Evolutionary conservation across 1,140 invertebrate species (phyloP).

Genomic region (Drosophila fuyamai): DNA sequence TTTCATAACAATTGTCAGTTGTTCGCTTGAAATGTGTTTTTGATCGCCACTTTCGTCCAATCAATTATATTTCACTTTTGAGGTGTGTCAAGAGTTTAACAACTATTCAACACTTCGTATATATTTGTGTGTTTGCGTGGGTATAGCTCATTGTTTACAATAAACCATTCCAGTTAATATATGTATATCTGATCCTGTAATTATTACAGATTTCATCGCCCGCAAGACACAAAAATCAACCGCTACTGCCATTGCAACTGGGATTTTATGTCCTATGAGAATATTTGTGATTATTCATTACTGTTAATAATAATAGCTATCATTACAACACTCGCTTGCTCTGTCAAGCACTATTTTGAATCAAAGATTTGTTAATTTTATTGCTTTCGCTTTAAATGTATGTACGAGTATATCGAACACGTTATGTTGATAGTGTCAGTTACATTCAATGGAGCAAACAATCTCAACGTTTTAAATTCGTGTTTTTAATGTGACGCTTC

Average conservation of each 20-base stretch:
- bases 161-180: slow-evolving; percentile 44
- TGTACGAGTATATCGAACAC: slow-evolving; percentile 39
- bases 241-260: slow-evolving; percentile 16
- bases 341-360: slow-evolving; percentile 18
- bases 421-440: slow-evolving; percentile 8
- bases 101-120: slow-evolving; percentile 81
- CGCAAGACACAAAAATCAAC: slow-evolving; percentile 5
- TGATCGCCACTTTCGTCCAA: slow-evolving; percentile 6
- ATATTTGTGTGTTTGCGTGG: slow-evolving; percentile 25
- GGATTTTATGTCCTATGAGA: slow-evolving; percentile 18
- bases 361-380: slow-evolving; percentile 14
- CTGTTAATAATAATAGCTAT: slow-evolving; percentile 38
- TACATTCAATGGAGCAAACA: slow-evolving; percentile 35
- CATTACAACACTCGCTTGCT: slow-evolving; percentile 23
- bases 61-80: slow-evolving; percentile 9
- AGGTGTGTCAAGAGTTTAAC: slow-evolving; percentile 52
- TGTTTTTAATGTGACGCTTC: slow-evolving; percentile 46
- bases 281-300: slow-evolving; percentile 29
- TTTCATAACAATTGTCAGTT: slow-evolving; percentile 69
- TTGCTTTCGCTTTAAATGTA: slow-evolving; percentile 29
- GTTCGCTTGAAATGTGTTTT: slow-evolving; percentile 23
- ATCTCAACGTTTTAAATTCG: slow-evolving; percentile 78
- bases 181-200: slow-evolving; percentile 46
- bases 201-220: slow-evolving; percentile 33
- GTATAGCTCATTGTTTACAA: slow-evolving; percentile 43